Conservation (phyloP, 2,888 invertebrate genomes). For the Dascillus cervinus region DNA sequence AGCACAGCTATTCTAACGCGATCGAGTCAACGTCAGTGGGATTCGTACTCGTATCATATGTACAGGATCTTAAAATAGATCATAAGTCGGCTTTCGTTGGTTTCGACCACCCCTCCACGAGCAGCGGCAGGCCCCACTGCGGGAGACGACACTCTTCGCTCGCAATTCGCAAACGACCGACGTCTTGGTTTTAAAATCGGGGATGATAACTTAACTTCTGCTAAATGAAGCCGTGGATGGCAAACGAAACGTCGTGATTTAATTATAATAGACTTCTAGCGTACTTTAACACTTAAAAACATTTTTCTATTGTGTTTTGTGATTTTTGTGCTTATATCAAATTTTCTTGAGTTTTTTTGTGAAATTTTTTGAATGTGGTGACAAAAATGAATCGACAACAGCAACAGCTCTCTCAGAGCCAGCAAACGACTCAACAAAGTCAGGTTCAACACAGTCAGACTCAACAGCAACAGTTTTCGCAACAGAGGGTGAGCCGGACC, state of each 20-base stretch:
- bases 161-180: slow-evolving; percentile 90
- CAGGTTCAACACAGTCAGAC: slow-evolving; percentile 44
- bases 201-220: slow-evolving; percentile 73
- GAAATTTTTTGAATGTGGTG: too few relatives aligned
- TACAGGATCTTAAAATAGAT: slow-evolving; percentile 33
- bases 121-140: slow-evolving; percentile 26
- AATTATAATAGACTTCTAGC: slow-evolving; percentile 24
- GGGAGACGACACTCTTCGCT: slow-evolving; percentile 66
- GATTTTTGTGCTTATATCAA: slow-evolving; percentile 29
- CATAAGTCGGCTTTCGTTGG: slow-evolving; percentile 25
- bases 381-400: slow-evolving; percentile 78
- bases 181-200: slow-evolving; percentile 72
- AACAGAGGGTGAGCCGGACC: slow-evolving; percentile 58
- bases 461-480: slow-evolving; percentile 44
- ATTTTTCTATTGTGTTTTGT: slow-evolving; percentile 32
- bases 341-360: slow-evolving; percentile 31
- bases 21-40: background rate
- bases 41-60: slow-evolving; percentile 20
- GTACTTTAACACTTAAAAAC: slow-evolving; percentile 13
- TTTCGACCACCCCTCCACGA: slow-evolving; percentile 21
- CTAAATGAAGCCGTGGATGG: slow-evolving; percentile 52
- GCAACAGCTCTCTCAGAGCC: slow-evolving; percentile 42
- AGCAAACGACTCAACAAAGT: slow-evolving; percentile 41
- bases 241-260: slow-evolving; percentile 34
- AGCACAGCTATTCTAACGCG: background rate